A percentile compares a stretch with the other conserved stretches of the same genome.
phyloP scores from a whole-genome alignment of 2,797 vertebrate genomes.

The Myotis findleyi region DNA sequence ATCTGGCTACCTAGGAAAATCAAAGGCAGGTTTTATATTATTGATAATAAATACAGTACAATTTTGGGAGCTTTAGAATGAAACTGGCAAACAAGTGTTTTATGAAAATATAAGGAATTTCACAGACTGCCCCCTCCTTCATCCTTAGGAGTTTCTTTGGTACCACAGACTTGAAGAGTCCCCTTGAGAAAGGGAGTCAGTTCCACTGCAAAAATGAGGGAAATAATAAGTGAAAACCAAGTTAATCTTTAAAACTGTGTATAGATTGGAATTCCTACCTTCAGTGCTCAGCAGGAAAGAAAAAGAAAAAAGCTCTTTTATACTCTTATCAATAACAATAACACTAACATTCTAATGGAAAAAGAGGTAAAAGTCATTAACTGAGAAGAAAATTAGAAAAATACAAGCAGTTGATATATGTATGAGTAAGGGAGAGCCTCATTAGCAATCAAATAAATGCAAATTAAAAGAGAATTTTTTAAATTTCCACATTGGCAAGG shows the following conservation, averaged over 20 bases:
- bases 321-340: constrained; percentile 49
- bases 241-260: constrained; percentile 45
- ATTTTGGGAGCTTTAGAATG: not conserved
- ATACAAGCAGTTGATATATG: not conserved
- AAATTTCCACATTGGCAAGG: not conserved
- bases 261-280: constrained; percentile 55
- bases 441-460: constrained; percentile 26
- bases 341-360: constrained; percentile 38
- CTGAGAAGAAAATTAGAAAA: constrained; percentile 37
- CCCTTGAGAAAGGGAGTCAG: not conserved
- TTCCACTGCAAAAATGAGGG: not conserved
- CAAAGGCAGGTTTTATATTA: constrained; percentile 19
- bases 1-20: constrained; percentile 23
- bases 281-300: constrained; percentile 2
- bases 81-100: constrained; percentile 16
- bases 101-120: constrained; percentile 43
- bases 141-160: constrained; percentile 4
- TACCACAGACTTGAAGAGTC: not conserved
- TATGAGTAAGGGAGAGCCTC: not conserved
- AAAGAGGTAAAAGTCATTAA: constrained; percentile 42
- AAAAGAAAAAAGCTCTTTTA: not conserved
- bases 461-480: constrained; percentile 5
- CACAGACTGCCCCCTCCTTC: not conserved
- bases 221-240: constrained; percentile 48
- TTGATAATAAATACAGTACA: not conserved